These are phyloP conservation scores for Cheilosia impressa DNA, from an alignment of 2,888 invertebrate species.

Conservation along the genomic window DNA sequence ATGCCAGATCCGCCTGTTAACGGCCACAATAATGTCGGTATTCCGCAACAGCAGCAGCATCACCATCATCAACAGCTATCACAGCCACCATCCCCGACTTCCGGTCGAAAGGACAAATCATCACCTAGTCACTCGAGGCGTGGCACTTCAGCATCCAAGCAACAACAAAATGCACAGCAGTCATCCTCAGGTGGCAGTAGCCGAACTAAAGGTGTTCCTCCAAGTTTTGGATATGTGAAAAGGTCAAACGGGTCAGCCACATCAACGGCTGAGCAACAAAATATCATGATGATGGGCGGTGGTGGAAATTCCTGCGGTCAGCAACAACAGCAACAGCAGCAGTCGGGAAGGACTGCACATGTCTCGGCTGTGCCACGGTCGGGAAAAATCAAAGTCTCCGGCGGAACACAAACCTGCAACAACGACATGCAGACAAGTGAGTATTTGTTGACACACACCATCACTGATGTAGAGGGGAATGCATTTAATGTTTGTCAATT, in stretches of 20 bases:
- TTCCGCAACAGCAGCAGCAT: constrained; percentile 61
- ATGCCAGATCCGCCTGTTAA: constrained; percentile 81
- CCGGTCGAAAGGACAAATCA: constrained; percentile 82
- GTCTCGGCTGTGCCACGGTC: constrained; percentile 93
- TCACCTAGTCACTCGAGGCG: constrained; percentile 82
- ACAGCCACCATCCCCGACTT: constrained; percentile 77
- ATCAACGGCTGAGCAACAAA: constrained; percentile 83
- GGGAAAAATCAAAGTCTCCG: constrained; percentile 92
- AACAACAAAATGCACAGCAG: constrained; percentile 59
- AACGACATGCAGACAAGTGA: constrained; percentile 90
- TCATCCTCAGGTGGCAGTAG: constrained; percentile 80
- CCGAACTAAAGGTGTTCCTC: constrained; percentile 90
- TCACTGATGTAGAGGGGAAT: not conserved
- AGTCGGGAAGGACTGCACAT: constrained; percentile 88
- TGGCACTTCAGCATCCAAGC: constrained; percentile 79
- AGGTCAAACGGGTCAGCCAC: constrained; percentile 87
- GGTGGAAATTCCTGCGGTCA: constrained; percentile 76
- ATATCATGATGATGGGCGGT: constrained; percentile 80
- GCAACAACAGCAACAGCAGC: constrained; percentile 65
- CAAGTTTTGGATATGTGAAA: constrained; percentile 94
- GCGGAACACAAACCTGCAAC: constrained; percentile 94
- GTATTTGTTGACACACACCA: constrained; percentile 77
- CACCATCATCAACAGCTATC: constrained; percentile 66
- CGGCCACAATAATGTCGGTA: constrained; percentile 71
- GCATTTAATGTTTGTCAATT: constrained; percentile 31